A percentile compares a stretch with the other conserved stretches of the same genome.
phyloP scores from a whole-genome alignment of 2,113 vertebrate genomes.

The Bagarius yarrelli region DNA sequence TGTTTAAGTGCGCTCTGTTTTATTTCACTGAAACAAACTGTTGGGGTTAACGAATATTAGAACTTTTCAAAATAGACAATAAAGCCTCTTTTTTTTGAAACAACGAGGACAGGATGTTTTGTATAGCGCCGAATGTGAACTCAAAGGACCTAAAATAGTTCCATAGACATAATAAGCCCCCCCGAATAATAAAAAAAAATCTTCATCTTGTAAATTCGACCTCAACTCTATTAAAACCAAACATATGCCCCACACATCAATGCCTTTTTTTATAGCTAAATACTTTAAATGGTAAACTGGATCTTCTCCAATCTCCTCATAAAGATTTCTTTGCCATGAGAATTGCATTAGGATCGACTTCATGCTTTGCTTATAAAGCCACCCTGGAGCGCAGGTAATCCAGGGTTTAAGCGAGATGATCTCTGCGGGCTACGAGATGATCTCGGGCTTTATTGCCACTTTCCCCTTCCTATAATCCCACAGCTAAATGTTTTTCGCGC shows the following conservation, averaged over 20 bases:
- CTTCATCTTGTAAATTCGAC: background rate
- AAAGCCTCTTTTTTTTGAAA: background rate
- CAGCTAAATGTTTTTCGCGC: background rate
- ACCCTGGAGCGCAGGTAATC: slow-evolving; percentile 43
- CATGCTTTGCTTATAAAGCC: slow-evolving; percentile 6
- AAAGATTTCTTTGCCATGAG: slow-evolving; percentile 47
- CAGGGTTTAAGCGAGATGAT: slow-evolving; percentile 16
- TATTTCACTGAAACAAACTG: background rate
- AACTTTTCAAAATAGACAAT: background rate
- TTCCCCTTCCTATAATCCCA: slow-evolving; percentile 25
- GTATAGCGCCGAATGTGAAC: background rate
- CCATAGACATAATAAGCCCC: background rate
- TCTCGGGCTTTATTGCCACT: slow-evolving; percentile 25
- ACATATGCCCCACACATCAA: background rate
- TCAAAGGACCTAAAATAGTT: background rate
- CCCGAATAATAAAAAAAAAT: background rate
- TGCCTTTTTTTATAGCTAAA: background rate
- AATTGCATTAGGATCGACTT: slow-evolving; percentile 15
- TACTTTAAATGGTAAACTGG: background rate
- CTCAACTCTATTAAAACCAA: slow-evolving; percentile 19
- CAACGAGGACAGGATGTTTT: background rate
- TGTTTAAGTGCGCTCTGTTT: background rate
- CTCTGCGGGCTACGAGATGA: slow-evolving; percentile 8
- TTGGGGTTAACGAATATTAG: background rate
- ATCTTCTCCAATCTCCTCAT: background rate